Evolutionary conservation across 2,113 vertebrate species (phyloP).

Genomic region (Hoplias malabaricus): DNA sequence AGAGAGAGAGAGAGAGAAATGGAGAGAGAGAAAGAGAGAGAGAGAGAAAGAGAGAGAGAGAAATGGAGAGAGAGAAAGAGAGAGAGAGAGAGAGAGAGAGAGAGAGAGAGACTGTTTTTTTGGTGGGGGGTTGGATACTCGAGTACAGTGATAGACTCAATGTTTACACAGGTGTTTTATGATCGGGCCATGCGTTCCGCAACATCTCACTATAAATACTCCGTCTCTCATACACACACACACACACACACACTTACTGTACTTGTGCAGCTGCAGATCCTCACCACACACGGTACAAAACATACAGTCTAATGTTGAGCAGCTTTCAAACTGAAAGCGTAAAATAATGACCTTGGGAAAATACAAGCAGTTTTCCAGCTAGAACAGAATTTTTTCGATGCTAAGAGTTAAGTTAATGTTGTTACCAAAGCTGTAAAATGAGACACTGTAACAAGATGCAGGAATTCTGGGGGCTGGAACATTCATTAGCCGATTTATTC

Average conservation of each 20-base stretch:
- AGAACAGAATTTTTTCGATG: background rate
- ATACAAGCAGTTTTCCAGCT: background rate
- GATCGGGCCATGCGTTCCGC: slow-evolving; percentile 30
- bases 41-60: slow-evolving; percentile 45
- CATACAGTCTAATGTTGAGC: slow-evolving; percentile 16
- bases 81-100: slow-evolving; percentile 14
- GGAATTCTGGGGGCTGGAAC: background rate
- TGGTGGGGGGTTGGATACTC: too few relatives aligned
- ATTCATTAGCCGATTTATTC: background rate
- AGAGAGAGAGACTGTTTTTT: slow-evolving; percentile 41
- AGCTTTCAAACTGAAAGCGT: slow-evolving; percentile 7
- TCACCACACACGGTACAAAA: slow-evolving; percentile 36
- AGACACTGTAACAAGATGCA: background rate
- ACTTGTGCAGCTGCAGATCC: slow-evolving; percentile 32
- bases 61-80: slow-evolving; percentile 42
- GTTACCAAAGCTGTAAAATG: slow-evolving; percentile 1
- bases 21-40: background rate
- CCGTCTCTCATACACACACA: slow-evolving; percentile 18
- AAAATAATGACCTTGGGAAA: background rate
- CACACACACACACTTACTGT: slow-evolving; percentile 15
- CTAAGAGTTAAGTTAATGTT: slow-evolving; percentile 27
- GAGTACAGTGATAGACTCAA: slow-evolving; percentile 48
- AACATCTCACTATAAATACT: slow-evolving; percentile 46
- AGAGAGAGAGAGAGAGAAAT: too few relatives aligned
- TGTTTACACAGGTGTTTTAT: slow-evolving; percentile 60